Percentiles rank a stretch among this genome's conserved stretches.
phyloP scores from a whole-genome alignment of 2,113 vertebrate genomes.

The Megalops atlanticus region DNA sequence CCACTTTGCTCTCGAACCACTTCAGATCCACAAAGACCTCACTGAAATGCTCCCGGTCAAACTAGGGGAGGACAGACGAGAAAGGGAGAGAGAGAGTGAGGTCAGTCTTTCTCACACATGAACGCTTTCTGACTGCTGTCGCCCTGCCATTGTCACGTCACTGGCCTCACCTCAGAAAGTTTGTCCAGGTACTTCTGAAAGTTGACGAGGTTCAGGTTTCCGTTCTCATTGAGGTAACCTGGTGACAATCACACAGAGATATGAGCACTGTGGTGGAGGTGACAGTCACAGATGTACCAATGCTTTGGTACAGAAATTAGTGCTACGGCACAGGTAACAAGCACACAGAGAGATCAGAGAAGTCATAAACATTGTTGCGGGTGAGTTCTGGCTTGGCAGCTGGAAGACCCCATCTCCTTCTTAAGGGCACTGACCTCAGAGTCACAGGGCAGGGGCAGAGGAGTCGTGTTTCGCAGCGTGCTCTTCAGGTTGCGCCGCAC shows the following conservation, averaged over 20 bases:
- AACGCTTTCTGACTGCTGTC: not conserved
- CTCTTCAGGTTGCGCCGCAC: no score
- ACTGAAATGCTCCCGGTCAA: slow-evolving; percentile 94
- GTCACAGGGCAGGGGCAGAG: no score
- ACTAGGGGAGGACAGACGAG: slow-evolving; percentile 67
- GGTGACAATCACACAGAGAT: not conserved
- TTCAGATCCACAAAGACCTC: slow-evolving; percentile 97
- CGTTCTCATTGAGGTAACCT: slow-evolving; percentile 98
- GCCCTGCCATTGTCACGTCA: not conserved
- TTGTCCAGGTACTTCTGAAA: slow-evolving; percentile 96
- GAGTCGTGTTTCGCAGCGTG: no score
- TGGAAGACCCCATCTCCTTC: no score
- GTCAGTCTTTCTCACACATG: not conserved
- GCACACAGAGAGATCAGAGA: no score
- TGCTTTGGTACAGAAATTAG: no score
- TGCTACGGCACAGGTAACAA: no score
- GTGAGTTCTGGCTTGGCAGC: no score
- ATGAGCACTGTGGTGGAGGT: not conserved
- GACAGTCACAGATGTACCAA: not conserved
- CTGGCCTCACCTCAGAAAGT: slow-evolving; percentile 84
- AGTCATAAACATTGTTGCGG: no score
- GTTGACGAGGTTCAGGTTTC: slow-evolving; percentile 86
- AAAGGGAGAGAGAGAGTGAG: not conserved
- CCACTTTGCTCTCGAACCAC: slow-evolving; percentile 99
- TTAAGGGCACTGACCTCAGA: no score